Conservation (phyloP, 1,140 invertebrate species). For the Helicoverpa zea region DNA sequence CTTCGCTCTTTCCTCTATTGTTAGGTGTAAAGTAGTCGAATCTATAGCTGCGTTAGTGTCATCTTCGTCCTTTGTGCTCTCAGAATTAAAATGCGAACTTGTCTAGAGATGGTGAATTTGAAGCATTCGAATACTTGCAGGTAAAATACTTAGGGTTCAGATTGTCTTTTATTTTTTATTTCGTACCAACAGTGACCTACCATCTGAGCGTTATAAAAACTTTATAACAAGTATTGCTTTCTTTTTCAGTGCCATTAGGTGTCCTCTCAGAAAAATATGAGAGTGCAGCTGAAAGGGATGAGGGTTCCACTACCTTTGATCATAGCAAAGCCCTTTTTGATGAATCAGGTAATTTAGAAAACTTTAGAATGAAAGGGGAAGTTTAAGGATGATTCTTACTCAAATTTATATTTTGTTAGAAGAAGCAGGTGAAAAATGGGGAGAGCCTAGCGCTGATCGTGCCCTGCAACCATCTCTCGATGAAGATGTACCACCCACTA, state of each 20-base stretch:
- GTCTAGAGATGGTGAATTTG: neutral
- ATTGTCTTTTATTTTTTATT: too few relatives aligned
- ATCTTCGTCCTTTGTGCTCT: neutral
- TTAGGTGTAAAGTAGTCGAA: slow-evolving; percentile 22
- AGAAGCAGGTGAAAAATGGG: slow-evolving; percentile 67
- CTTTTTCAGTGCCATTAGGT: slow-evolving; percentile 91
- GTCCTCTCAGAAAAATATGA: slow-evolving; percentile 94
- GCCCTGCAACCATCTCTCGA: slow-evolving; percentile 54
- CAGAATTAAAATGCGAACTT: neutral
- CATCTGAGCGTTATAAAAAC: neutral
- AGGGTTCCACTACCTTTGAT: slow-evolving; percentile 67
- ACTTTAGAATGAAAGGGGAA: neutral
- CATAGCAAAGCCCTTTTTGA: slow-evolving; percentile 64
- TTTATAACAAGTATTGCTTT: neutral
- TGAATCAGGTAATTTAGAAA: slow-evolving; percentile 65
- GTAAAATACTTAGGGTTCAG: too few relatives aligned
- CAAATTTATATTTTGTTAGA: slow-evolving; percentile 56
- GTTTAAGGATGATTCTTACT: neutral
- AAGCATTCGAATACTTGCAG: neutral
- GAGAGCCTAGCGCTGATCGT: slow-evolving; percentile 64
- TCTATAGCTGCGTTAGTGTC: slow-evolving; percentile 13
- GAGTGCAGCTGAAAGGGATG: slow-evolving; percentile 91
- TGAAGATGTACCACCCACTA: slow-evolving; percentile 50
- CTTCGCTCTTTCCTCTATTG: slow-evolving; percentile 38
- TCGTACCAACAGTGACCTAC: too few relatives aligned